phyloP scores from a whole-genome alignment of 1,140 invertebrate species.

The Planococcus citri region DNA sequence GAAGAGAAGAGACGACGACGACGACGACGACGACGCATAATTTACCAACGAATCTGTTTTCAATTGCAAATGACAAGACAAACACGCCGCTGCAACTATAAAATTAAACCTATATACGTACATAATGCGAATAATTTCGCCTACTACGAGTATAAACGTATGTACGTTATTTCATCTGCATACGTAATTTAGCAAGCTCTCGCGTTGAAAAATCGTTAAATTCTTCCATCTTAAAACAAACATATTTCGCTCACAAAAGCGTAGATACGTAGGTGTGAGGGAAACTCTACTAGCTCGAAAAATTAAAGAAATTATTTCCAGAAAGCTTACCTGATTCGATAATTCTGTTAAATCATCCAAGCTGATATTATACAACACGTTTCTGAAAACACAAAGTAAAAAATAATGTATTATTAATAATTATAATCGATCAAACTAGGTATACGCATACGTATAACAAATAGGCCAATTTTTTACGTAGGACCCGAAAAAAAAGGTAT shows the following conservation, averaged over 20 bases:
- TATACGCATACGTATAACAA: too few species aligned
- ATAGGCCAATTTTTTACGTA: not conserved
- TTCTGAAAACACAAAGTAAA: constrained; percentile 40
- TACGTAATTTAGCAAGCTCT: not conserved
- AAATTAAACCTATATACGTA: not conserved
- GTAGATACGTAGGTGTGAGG: too few species aligned
- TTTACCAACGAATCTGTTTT: not conserved
- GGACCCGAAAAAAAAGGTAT: not conserved
- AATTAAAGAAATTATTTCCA: not conserved
- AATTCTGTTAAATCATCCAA: constrained; percentile 50
- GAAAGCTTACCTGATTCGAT: constrained; percentile 39
- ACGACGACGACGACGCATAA: not conserved
- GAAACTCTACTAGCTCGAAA: too few species aligned
- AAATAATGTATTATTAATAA: not conserved
- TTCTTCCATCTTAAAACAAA: too few species aligned
- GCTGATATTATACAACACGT: constrained; percentile 68
- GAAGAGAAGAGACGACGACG: too few species aligned
- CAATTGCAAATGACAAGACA: not conserved
- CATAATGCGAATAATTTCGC: too few species aligned
- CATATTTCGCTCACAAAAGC: too few species aligned
- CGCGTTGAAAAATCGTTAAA: too few species aligned
- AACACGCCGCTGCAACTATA: not conserved
- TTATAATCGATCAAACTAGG: too few species aligned
- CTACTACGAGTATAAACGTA: not conserved
- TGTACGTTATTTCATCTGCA: not conserved